phyloP scores from a whole-genome alignment of 2,888 invertebrate genomes.

The Miltochrista miniata region DNA sequence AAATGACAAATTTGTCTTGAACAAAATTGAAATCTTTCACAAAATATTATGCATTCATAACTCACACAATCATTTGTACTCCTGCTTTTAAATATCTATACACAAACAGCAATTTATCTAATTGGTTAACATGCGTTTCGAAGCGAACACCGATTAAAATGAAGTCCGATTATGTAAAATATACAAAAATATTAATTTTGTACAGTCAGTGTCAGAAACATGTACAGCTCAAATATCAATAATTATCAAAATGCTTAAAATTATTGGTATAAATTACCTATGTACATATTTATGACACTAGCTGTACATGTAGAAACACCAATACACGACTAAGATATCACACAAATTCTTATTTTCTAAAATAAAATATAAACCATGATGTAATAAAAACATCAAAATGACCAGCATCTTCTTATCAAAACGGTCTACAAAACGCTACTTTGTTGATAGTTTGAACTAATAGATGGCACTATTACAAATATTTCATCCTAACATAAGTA shows the following conservation, averaged over 20 bases:
- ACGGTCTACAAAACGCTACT: constrained; percentile 20
- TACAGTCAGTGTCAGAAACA: constrained; percentile 17
- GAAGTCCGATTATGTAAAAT: constrained; percentile 29
- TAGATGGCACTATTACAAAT: constrained; percentile 34
- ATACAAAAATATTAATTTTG: constrained; percentile 33
- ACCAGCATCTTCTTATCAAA: constrained; percentile 49
- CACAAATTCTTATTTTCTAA: constrained; percentile 18
- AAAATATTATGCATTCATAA: neutral
- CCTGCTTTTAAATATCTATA: constrained; percentile 29
- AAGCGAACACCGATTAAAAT: constrained; percentile 31
- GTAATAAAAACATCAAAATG: constrained; percentile 31
- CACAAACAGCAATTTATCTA: constrained; percentile 34
- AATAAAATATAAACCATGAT: constrained; percentile 17
- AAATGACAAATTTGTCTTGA: neutral
- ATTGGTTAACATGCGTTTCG: constrained; percentile 28
- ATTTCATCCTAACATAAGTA: constrained; percentile 36
- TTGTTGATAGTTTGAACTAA: constrained; percentile 26
- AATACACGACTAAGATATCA: constrained; percentile 22
- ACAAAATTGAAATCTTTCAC: neutral
- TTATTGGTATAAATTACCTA: neutral
- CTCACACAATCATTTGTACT: constrained; percentile 34
- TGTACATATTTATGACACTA: constrained; percentile 13
- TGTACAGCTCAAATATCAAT: constrained; percentile 2
- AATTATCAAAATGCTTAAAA: neutral
- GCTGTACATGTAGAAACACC: constrained; percentile 28